Conservation (phyloP, 1,140 invertebrate genomes). For the Tetranychus cinnabarinus region DNA sequence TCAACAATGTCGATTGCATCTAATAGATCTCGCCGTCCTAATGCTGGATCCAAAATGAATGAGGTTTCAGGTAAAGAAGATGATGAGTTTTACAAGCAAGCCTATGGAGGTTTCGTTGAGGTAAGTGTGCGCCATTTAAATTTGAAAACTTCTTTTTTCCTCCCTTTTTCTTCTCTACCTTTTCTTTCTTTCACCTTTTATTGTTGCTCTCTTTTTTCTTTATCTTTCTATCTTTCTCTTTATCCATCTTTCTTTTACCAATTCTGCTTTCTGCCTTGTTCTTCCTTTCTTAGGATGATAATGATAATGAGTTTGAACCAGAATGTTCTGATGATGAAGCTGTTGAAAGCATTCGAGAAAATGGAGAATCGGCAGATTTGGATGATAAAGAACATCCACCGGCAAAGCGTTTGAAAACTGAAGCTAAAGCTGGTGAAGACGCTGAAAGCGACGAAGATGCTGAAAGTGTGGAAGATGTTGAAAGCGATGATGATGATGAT, state of each 20-base stretch:
- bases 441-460: conserved; percentile 58
- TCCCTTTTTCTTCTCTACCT: background rate
- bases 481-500: conserved; percentile 42
- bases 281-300: conserved; percentile 27
- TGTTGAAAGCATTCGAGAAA: conserved; percentile 32
- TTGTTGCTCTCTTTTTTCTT: background rate
- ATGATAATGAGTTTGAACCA: conserved; percentile 57
- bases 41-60: conserved; percentile 75
- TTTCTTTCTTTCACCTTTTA: background rate
- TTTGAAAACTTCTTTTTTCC: background rate
- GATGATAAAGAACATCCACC: too few relatives aligned
- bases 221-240: too few relatives aligned
- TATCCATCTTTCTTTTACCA: too few relatives aligned
- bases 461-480: conserved; percentile 7
- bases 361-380: too few relatives aligned
- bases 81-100: conserved; percentile 91
- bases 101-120: conserved; percentile 86
- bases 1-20: conserved; percentile 27
- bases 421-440: conserved; percentile 35
- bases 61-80: conserved; percentile 61
- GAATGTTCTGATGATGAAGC: conserved; percentile 25
- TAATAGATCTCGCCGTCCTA: conserved; percentile 45
- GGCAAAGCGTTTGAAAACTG: too few relatives aligned
- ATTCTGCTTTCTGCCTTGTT: too few relatives aligned
- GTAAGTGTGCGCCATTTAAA: conserved; percentile 14